Conservation (phyloP, 2,888 invertebrate genomes). For the Drosophila limbata region DNA sequence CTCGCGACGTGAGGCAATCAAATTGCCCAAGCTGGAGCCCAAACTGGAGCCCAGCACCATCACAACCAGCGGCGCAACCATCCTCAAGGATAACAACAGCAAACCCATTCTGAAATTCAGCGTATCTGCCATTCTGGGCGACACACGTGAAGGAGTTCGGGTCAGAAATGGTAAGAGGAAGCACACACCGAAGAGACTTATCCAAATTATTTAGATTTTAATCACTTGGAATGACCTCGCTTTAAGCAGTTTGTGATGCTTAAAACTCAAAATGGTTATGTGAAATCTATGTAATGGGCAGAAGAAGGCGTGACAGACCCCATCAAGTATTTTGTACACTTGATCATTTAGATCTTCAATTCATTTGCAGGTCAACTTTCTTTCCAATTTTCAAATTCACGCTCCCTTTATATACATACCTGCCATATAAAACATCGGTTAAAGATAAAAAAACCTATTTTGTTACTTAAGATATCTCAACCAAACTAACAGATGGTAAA, state of each 20-base stretch:
- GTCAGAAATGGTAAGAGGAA: conserved; percentile 85
- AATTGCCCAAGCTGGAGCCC: conserved; percentile 79
- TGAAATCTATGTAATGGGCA: no score
- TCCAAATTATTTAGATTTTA: no score
- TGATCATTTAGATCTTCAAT: no score
- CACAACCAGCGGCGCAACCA: conserved; percentile 72
- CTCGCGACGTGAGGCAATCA: conserved; percentile 62
- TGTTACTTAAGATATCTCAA: no score
- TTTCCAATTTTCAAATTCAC: no score
- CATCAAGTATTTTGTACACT: no score
- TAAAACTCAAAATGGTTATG: not conserved
- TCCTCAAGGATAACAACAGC: conserved; percentile 85
- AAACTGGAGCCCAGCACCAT: conserved; percentile 53
- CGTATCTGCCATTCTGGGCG: conserved; percentile 95
- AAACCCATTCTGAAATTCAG: conserved; percentile 96
- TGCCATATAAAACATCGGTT: no score
- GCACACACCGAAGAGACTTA: not conserved
- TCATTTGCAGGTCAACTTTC: no score
- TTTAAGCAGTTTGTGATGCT: not conserved
- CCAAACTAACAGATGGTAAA: no score
- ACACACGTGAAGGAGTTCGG: conserved; percentile 85
- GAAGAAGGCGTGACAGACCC: no score
- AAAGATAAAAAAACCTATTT: no score
- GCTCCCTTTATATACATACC: no score
- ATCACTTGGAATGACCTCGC: not conserved